Conservation (phyloP, 2,797 vertebrate species). For the Hyperoplus lanceolatus region DNA sequence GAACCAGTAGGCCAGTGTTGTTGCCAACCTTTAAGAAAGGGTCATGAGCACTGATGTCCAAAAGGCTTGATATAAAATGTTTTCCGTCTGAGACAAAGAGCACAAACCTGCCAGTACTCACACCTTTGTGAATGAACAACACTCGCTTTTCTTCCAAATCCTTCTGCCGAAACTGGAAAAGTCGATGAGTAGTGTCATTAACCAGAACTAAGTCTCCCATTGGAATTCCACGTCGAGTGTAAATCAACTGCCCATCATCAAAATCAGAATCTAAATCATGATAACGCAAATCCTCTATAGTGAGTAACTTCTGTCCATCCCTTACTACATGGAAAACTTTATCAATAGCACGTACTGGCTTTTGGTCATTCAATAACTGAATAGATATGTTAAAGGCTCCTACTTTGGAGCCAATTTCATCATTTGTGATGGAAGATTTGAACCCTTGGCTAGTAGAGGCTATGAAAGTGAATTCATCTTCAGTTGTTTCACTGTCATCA, state of each 20-base stretch:
- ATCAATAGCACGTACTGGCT: conserved; percentile 89
- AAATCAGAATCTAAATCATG: conserved; percentile 92
- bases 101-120: conserved; percentile 88
- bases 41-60: conserved; percentile 90
- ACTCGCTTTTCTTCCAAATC: conserved; percentile 89
- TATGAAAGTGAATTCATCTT: conserved; percentile 88
- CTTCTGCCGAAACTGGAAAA: conserved; percentile 91
- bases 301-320: conserved; percentile 89
- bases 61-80: conserved; percentile 89
- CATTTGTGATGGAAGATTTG: conserved; percentile 61
- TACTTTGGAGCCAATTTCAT: conserved; percentile 76
- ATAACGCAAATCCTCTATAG: conserved; percentile 88
- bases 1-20: conserved; percentile 91
- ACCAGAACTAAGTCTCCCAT: conserved; percentile 91
- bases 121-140: conserved; percentile 89
- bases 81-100: conserved; percentile 93
- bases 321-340: conserved; percentile 89
- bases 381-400: conserved; percentile 88
- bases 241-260: conserved; percentile 88
- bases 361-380: conserved; percentile 91
- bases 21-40: conserved; percentile 87
- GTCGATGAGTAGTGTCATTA: conserved; percentile 86
- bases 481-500: conserved; percentile 90
- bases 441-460: conserved; percentile 78
- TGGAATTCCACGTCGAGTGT: conserved; percentile 90